Conservation (phyloP, 2,888 invertebrate genomes). For the Drosophila paucipuncta region DNA sequence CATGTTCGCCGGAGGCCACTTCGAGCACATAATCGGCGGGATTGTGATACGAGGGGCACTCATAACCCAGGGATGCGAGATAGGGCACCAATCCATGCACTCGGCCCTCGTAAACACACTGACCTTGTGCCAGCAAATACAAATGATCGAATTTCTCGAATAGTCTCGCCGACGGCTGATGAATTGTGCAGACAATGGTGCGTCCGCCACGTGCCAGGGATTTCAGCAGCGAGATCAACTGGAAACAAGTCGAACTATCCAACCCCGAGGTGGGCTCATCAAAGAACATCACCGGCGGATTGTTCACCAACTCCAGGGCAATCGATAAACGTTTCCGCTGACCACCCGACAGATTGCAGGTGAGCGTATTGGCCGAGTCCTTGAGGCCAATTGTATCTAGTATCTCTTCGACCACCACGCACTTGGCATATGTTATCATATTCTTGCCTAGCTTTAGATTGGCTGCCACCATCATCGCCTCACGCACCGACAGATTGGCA, state of each 20-base stretch:
- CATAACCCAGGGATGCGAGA: slow-evolving; percentile 92
- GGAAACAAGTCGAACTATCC: slow-evolving; percentile 97
- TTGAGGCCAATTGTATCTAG: slow-evolving; percentile 93
- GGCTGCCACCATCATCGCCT: slow-evolving; percentile 96
- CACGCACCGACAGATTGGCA: slow-evolving; percentile 95
- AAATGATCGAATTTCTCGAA: slow-evolving; percentile 98
- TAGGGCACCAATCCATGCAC: slow-evolving; percentile 94
- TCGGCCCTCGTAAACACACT: slow-evolving; percentile 96
- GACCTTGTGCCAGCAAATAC: slow-evolving; percentile 96
- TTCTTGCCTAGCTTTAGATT: slow-evolving; percentile 95
- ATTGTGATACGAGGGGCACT: slow-evolving; percentile 98
- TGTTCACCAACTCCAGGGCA: slow-evolving; percentile 96
- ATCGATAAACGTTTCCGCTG: slow-evolving; percentile 96
- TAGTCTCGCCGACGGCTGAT: slow-evolving; percentile 97
- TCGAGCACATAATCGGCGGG: slow-evolving; percentile 99
- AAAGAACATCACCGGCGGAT: slow-evolving; percentile 99
- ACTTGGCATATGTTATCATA: slow-evolving; percentile 90
- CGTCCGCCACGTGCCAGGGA: slow-evolving; percentile 94
- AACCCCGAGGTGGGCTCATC: slow-evolving; percentile 97
- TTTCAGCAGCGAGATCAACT: slow-evolving; percentile 95
- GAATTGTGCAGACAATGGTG: slow-evolving; percentile 98
- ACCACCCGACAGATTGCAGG: slow-evolving; percentile 94
- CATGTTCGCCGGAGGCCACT: slow-evolving; percentile 97
- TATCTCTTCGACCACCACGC: slow-evolving; percentile 93
- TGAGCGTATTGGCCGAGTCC: slow-evolving; percentile 92